phyloP scores from a whole-genome alignment of 2,797 vertebrate species.

The Chaetophractus vellerosus region DNA sequence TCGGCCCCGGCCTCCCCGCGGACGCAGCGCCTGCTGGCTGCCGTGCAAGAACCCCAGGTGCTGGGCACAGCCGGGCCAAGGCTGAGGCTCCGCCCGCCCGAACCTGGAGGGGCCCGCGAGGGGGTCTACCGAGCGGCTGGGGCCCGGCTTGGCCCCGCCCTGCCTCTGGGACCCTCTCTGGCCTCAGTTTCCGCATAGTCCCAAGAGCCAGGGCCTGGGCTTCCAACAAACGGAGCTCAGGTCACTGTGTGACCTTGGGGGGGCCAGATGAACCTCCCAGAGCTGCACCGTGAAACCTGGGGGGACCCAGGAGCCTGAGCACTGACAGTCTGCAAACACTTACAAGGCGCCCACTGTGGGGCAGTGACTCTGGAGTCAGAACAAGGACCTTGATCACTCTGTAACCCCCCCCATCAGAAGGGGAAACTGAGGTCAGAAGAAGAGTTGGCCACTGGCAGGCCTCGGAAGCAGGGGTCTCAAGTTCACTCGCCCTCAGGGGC shows the following conservation, averaged over 20 bases:
- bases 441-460: neutral
- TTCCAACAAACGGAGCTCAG: too few relatives aligned
- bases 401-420: neutral
- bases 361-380: neutral
- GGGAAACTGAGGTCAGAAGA: neutral
- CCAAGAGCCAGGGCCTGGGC: neutral
- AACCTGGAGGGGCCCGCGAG: conserved; percentile 76
- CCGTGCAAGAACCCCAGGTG: conserved; percentile 88
- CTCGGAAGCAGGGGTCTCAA: conserved; percentile 27
- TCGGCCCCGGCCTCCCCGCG: conserved; percentile 69
- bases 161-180: neutral
- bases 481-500: neutral
- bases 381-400: neutral
- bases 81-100: conserved; percentile 69
- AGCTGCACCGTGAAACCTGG: neutral
- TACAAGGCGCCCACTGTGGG: neutral
- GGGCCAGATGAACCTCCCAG: neutral
- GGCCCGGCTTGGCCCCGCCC: conserved; percentile 24
- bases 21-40: conserved; percentile 85
- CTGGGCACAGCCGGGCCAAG: conserved; percentile 83
- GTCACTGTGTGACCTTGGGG: too few relatives aligned
- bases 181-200: conserved; percentile 66
- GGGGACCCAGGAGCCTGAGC: neutral
- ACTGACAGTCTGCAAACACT: neutral
- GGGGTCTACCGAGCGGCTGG: conserved; percentile 61